Evolutionary conservation across 2,888 invertebrate species (phyloP), one percentile per base, ranked within the genome.

Genomic region (Mycalesis mineus): DNA sequence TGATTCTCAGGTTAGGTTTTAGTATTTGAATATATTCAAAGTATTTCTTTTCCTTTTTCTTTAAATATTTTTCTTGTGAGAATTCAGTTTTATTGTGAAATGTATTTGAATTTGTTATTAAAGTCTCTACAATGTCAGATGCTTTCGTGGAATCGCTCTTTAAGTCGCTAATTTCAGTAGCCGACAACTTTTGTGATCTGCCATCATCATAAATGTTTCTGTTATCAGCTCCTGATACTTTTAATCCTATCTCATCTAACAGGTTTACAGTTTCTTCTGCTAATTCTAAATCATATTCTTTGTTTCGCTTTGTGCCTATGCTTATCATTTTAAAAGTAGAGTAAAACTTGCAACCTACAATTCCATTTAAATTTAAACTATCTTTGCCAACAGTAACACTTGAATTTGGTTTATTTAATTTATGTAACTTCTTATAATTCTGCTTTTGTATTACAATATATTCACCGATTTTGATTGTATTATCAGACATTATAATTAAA

Each of bases 21-120:
- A 95, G 87, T 48, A 98, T 91, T 66, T 94, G 94, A 13, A 97
- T 87, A 73, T 93, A 95, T 72, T 95, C 95, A 74, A 94, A 95
- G 83, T 98, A 98, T 83, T 98, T 98, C 69, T 95, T 95, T 71
- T 96, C 96, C 80, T 99, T 99, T 78, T 98, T 98, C 70, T 95
- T 95, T 42, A 98, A 91, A 80, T 98, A 99, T 79, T 98, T 98
- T 68, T 96, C 96, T 80, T 98, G 96, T 0, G 96, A 95, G 80
- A 94, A 98, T 72, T 95, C 96, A 0, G 98, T 98, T 90, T 98
- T 98, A 56, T 92, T 91, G 37, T 92, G 92, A 80, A 98, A 99
- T 0, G 98, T 97, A 66, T 94, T 94, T 13, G 98, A 98, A 77
- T 98, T 98, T 62, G 94, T 95, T 50, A 98, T 95, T 11, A 99